phyloP scores from a whole-genome alignment of 2,888 invertebrate species.

The Xestobium rufovillosum region DNA sequence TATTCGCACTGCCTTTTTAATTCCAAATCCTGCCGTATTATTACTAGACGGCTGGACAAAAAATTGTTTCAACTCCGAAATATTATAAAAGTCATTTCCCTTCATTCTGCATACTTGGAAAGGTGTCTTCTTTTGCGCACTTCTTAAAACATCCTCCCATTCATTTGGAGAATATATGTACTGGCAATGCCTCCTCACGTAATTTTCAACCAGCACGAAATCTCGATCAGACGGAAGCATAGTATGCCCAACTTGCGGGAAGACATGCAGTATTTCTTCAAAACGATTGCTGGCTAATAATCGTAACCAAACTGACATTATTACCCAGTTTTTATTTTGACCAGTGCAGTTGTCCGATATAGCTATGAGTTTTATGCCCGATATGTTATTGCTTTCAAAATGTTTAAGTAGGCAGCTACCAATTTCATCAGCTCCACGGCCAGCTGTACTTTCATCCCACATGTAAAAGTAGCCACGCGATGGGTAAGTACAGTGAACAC shows the following conservation, averaged over 20 bases:
- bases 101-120: conserved; percentile 11
- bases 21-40: too few species aligned
- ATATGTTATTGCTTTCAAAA: conserved; percentile 12
- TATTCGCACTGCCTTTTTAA: too few species aligned
- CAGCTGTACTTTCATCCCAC: conserved; percentile 10
- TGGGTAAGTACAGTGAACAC: conserved; percentile 11
- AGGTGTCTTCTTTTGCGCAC: conserved; percentile 10
- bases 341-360: background rate
- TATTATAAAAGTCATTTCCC: too few species aligned
- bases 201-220: conserved; percentile 14
- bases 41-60: too few species aligned
- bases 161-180: conserved; percentile 10
- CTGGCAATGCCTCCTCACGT: too few species aligned
- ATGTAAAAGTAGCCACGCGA: conserved; percentile 11
- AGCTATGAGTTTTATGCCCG: conserved; percentile 11
- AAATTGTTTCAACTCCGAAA: too few species aligned
- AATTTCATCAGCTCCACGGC: conserved; percentile 12
- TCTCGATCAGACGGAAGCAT: conserved; percentile 15
- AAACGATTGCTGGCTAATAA: conserved; percentile 14
- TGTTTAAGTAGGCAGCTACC: conserved; percentile 14
- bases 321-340: conserved; percentile 1
- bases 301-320: conserved; percentile 17
- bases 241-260: conserved; percentile 19
- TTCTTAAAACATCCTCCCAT: conserved; percentile 10
- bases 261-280: conserved; percentile 17